Conservation (phyloP, 2,113 vertebrate species). For the Dolichallabes microphthalmus region DNA sequence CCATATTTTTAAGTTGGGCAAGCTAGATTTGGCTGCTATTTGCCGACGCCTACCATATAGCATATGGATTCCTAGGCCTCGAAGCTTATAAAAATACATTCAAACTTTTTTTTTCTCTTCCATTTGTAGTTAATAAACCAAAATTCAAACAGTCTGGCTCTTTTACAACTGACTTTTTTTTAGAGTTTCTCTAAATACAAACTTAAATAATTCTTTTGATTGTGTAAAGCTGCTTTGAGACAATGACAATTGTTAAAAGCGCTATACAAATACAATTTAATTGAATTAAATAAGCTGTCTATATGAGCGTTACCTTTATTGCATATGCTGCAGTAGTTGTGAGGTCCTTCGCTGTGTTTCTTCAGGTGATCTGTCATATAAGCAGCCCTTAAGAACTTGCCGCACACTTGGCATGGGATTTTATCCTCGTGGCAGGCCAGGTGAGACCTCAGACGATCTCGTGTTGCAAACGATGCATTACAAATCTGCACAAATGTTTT, state of each 20-base stretch:
- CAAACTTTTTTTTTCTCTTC: background rate
- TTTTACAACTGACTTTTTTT: background rate
- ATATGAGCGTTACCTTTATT: constrained; percentile 88
- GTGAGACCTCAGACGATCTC: constrained; percentile 96
- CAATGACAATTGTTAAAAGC: too few relatives aligned
- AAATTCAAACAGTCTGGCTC: background rate
- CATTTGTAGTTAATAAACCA: background rate
- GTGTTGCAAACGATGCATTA: constrained; percentile 95
- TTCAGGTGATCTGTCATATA: constrained; percentile 99
- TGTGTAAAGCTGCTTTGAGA: too few relatives aligned
- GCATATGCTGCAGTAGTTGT: constrained; percentile 98
- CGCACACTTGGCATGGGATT: constrained; percentile 98
- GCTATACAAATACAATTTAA: too few relatives aligned
- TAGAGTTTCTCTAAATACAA: too few relatives aligned
- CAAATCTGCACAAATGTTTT: constrained; percentile 83
- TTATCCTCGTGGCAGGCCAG: constrained; percentile 98
- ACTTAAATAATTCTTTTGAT: too few relatives aligned
- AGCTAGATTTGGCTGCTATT: background rate
- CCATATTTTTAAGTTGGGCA: background rate
- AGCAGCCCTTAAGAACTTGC: constrained; percentile 93
- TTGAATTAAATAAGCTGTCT: background rate
- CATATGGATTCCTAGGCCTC: background rate
- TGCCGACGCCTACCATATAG: background rate
- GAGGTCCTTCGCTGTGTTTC: constrained; percentile 97
- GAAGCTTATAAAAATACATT: background rate